Evolutionary conservation across 2,888 invertebrate genomes (phyloP).

Genomic region (Hirudinaria manillensis): DNA sequence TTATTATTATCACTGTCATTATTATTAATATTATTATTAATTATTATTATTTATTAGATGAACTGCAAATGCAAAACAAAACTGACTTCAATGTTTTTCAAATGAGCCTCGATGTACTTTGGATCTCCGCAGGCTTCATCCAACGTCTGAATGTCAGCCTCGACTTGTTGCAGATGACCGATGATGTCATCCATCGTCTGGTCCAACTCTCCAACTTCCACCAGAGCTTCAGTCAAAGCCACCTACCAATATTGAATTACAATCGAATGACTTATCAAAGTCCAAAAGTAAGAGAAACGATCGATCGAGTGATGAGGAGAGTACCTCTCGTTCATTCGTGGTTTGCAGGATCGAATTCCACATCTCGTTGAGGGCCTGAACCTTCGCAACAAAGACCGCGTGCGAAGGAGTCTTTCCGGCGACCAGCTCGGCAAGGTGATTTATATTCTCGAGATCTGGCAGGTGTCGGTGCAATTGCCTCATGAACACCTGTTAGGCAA

Average conservation of each 20-base stretch:
- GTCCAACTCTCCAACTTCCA: slow-evolving; percentile 50
- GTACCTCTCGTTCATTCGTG: slow-evolving; percentile 51
- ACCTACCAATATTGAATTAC: slow-evolving; percentile 40
- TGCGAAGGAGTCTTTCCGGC: slow-evolving; percentile 46
- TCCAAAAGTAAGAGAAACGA: no score
- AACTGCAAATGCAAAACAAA: not conserved
- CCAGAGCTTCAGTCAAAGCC: slow-evolving; percentile 47
- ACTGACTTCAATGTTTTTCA: slow-evolving; percentile 50
- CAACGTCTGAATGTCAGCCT: slow-evolving; percentile 45
- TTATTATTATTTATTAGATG: not conserved
- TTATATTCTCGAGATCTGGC: slow-evolving; percentile 49
- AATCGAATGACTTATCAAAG: not conserved
- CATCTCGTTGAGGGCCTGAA: slow-evolving; percentile 48
- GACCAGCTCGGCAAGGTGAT: slow-evolving; percentile 49
- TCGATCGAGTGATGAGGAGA: no score
- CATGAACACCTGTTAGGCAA: slow-evolving; percentile 46
- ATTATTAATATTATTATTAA: not conserved
- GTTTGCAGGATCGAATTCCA: slow-evolving; percentile 50
- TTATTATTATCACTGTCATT: not conserved
- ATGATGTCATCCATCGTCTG: slow-evolving; percentile 50
- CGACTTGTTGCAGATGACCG: slow-evolving; percentile 45
- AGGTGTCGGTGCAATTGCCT: slow-evolving; percentile 49
- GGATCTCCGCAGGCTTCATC: slow-evolving; percentile 51
- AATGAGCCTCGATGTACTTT: slow-evolving; percentile 50
- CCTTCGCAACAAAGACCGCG: slow-evolving; percentile 46